These are phyloP conservation scores for Diadumene lineata DNA, from an alignment of 92 coral and sea anemone species.

Conservation along the genomic window DNA sequence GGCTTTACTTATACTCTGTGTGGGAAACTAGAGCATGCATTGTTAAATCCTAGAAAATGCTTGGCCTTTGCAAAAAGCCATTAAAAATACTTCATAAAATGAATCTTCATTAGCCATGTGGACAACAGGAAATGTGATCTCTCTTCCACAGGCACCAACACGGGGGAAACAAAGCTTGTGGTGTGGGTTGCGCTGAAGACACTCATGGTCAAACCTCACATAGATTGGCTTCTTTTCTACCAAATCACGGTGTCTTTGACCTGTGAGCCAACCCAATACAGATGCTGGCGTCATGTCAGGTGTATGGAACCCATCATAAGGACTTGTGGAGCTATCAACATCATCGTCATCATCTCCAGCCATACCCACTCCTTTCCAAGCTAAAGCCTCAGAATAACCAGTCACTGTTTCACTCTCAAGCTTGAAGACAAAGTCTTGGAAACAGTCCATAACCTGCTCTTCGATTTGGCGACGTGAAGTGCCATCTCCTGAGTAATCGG, in stretches of 20 bases:
- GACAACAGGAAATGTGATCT: constrained; percentile 32
- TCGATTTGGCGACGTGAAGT: constrained; percentile 38
- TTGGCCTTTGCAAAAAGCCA: constrained; percentile 58
- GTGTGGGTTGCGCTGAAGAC: constrained; percentile 6
- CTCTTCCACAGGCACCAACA: constrained; percentile 42
- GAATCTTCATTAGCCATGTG: constrained; percentile 12
- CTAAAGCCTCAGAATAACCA: constrained; percentile 28
- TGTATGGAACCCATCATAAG: constrained; percentile 19
- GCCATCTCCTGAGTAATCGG: constrained; percentile 53
- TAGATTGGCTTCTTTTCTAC: not conserved
- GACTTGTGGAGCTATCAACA: constrained; percentile 30
- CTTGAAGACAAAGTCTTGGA: constrained; percentile 58
- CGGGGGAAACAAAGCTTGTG: constrained; percentile 31
- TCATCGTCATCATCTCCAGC: constrained; percentile 19
- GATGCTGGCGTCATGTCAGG: constrained; percentile 36
- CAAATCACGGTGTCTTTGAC: not conserved
- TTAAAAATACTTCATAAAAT: constrained; percentile 25
- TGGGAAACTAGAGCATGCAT: too few relatives aligned
- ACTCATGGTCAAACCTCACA: constrained; percentile 34
- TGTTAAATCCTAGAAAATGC: constrained; percentile 46
- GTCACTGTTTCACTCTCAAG: constrained; percentile 46
- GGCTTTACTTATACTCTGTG: too few relatives aligned
- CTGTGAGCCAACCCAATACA: constrained; percentile 6
- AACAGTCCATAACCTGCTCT: constrained; percentile 55
- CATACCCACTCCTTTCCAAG: constrained; percentile 23